Conservation (phyloP, 2,113 vertebrate species). For the Pollimyrus isidori region DNA sequence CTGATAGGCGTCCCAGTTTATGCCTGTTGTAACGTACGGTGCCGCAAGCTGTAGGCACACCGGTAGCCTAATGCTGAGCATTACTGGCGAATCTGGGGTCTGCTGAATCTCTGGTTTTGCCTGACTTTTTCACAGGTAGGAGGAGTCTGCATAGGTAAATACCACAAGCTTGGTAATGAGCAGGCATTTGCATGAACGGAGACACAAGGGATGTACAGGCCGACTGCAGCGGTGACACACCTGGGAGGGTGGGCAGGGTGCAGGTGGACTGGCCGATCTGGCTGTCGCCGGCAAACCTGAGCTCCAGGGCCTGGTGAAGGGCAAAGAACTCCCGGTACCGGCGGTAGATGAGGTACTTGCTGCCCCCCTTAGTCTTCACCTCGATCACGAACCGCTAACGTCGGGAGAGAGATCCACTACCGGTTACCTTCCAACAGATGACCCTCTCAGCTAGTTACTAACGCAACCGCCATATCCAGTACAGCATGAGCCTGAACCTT, state of each 20-base stretch:
- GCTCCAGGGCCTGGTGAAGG: slow-evolving; percentile 75
- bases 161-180: no score
- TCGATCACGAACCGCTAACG: slow-evolving; percentile 82
- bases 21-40: background rate
- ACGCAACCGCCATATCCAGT: background rate
- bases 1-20: background rate
- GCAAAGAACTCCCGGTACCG: slow-evolving; percentile 79
- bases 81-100: background rate
- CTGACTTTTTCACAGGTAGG: background rate
- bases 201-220: background rate
- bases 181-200: background rate
- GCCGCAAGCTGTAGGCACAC: background rate
- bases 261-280: slow-evolving; percentile 54
- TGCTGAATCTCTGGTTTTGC: background rate
- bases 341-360: slow-evolving; percentile 87
- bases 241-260: slow-evolving; percentile 75
- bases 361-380: slow-evolving; percentile 83
- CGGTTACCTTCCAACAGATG: background rate
- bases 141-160: background rate
- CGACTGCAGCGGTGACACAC: slow-evolving; percentile 41
- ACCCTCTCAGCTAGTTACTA: background rate
- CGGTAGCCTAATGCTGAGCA: background rate
- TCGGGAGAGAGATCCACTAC: background rate
- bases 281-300: slow-evolving; percentile 65
- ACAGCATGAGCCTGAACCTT: background rate